phyloP scores from a whole-genome alignment of 2,888 invertebrate genomes.

The Spilarctia lutea region DNA sequence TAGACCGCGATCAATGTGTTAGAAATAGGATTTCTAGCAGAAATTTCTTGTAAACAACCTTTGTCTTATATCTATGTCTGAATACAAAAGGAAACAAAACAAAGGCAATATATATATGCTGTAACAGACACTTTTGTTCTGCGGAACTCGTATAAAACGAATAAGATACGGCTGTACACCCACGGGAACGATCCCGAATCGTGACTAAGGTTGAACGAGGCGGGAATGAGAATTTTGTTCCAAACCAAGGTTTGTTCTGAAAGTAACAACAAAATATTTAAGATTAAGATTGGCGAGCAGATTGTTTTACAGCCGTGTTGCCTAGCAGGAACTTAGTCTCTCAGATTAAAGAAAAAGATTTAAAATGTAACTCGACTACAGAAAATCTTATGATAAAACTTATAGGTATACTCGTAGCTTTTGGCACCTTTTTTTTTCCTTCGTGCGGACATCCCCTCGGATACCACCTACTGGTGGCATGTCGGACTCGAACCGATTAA shows the following conservation, averaged over 20 bases:
- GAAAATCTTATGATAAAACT: too few relatives aligned
- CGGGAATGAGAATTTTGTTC: not conserved
- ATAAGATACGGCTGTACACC: not conserved
- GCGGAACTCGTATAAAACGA: constrained; percentile 17
- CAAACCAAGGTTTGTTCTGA: not conserved
- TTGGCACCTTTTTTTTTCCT: too few relatives aligned
- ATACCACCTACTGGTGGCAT: too few relatives aligned
- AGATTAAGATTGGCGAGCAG: too few relatives aligned
- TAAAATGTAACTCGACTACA: too few relatives aligned
- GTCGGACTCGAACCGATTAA: too few relatives aligned
- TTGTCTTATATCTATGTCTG: not conserved
- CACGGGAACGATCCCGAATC: constrained; percentile 8
- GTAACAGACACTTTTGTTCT: not conserved
- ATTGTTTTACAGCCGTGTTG: too few relatives aligned
- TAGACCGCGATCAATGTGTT: not conserved
- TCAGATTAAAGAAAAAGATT: too few relatives aligned
- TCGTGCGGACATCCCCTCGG: too few relatives aligned
- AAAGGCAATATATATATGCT: not conserved
- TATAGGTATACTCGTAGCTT: too few relatives aligned
- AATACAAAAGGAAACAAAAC: not conserved
- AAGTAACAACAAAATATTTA: not conserved
- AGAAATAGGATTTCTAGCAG: not conserved
- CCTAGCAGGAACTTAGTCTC: too few relatives aligned
- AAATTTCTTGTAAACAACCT: not conserved
- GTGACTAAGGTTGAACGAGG: constrained; percentile 11